Conservation (phyloP, 2,113 vertebrate genomes). For the Amazona guildingii region DNA sequence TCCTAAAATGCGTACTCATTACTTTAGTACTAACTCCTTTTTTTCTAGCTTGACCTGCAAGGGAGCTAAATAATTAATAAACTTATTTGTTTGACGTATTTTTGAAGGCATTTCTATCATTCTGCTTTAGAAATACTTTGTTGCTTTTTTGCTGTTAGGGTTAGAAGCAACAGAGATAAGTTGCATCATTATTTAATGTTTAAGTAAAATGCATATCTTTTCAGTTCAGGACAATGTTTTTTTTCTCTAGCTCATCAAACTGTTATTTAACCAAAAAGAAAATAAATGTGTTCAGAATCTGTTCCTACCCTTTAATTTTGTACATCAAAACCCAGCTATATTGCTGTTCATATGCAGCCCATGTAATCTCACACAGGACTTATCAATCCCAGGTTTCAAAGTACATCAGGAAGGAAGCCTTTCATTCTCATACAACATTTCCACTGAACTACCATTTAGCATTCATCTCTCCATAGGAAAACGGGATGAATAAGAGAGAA, state of each 20-base stretch:
- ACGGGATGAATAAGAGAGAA: not conserved
- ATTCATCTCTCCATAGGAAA: not conserved
- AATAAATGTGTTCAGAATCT: not conserved
- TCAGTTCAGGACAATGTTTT: not conserved
- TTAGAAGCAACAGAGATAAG: not conserved
- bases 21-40: slow-evolving; percentile 36
- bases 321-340: not conserved
- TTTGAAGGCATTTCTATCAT: not conserved
- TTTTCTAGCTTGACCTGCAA: slow-evolving; percentile 46
- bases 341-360: not conserved
- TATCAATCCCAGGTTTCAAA: not conserved
- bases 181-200: not conserved
- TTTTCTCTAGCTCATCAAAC: not conserved
- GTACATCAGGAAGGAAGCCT: not conserved
- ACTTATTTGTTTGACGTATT: not conserved
- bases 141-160: not conserved
- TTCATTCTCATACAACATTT: not conserved
- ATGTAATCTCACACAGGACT: not conserved
- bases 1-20: slow-evolving; percentile 57
- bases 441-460: not conserved
- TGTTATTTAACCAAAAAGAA: not conserved
- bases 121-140: not conserved
- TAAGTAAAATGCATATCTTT: not conserved
- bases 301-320: not conserved
- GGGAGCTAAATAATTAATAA: not conserved